These are phyloP conservation scores for Caenorhabditis sp. DNA, from an alignment of 2,888 invertebrate genomes.

Conservation along the genomic window DNA sequence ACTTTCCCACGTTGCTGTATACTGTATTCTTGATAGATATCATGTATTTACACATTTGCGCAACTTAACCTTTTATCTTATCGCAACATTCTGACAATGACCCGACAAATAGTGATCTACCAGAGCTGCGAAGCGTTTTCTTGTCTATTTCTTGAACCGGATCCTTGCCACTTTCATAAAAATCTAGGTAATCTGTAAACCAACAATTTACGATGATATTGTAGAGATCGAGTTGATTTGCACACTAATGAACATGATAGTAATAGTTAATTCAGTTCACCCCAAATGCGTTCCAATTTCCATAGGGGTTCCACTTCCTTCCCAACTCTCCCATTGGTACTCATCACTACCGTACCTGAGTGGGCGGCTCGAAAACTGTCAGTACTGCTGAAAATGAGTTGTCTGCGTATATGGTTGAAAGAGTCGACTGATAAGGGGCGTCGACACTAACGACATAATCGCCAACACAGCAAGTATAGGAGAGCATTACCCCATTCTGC, in stretches of 20 bases:
- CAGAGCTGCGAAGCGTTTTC: too few relatives aligned
- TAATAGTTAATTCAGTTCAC: too few relatives aligned
- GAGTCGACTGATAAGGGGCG: constrained; percentile 42
- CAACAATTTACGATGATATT: too few relatives aligned
- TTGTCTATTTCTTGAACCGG: too few relatives aligned
- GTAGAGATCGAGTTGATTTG: too few relatives aligned
- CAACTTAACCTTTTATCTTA: neutral
- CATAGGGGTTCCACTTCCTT: neutral
- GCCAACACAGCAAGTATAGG: constrained; percentile 29
- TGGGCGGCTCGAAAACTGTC: constrained; percentile 27
- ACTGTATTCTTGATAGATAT: too few relatives aligned
- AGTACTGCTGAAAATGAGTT: constrained; percentile 33
- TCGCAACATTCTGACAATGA: neutral
- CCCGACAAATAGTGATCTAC: neutral
- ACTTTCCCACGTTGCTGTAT: too few relatives aligned
- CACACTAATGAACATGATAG: too few relatives aligned
- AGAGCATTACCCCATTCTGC: constrained; percentile 22
- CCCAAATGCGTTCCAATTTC: too few relatives aligned
- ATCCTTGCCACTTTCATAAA: too few relatives aligned
- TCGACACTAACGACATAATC: constrained; percentile 44
- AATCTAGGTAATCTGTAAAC: too few relatives aligned
- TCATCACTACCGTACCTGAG: constrained; percentile 20
- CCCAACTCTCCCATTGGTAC: neutral
- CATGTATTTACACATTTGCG: neutral
- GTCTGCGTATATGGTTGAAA: constrained; percentile 19